phyloP scores from a whole-genome alignment of 2,113 vertebrate species.

The Abramis brama region DNA sequence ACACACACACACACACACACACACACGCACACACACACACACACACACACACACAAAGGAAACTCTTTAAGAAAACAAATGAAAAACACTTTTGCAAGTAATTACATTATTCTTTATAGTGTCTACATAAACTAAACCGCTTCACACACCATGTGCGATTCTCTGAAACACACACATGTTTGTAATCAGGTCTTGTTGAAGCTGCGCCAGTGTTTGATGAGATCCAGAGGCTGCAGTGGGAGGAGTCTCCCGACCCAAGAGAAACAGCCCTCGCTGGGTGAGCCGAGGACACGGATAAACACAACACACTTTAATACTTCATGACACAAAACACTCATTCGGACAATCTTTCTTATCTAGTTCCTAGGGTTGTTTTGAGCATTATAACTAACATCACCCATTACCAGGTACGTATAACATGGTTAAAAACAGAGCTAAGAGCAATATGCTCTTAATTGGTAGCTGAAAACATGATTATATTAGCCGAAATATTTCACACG shows the following conservation, averaged over 20 bases:
- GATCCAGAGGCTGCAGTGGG: slow-evolving; percentile 46
- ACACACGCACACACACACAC: not conserved
- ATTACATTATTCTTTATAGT: not conserved
- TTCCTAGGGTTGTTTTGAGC: not conserved
- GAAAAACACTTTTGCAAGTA: slow-evolving; percentile 9
- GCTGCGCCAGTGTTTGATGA: slow-evolving; percentile 51
- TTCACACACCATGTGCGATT: not conserved
- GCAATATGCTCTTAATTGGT: not conserved
- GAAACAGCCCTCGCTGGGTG: slow-evolving; percentile 42
- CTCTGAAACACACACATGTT: slow-evolving; percentile 49
- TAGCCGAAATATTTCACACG: not conserved
- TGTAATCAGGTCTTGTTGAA: slow-evolving; percentile 55
- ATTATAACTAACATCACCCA: not conserved
- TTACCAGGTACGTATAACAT: not conserved
- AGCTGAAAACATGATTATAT: not conserved
- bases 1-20: not conserved
- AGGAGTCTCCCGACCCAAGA: slow-evolving; percentile 25
- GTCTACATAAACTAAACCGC: slow-evolving; percentile 9
- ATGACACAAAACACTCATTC: slow-evolving; percentile 9
- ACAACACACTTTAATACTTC: not conserved
- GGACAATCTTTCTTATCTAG: not conserved
- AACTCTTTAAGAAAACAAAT: not conserved
- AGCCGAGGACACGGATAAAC: slow-evolving; percentile 54
- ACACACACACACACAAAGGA: not conserved
- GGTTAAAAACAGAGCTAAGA: not conserved